These are phyloP conservation scores for Tapirus indicus DNA, from an alignment of 2,797 vertebrate genomes.

Conservation along the genomic window DNA sequence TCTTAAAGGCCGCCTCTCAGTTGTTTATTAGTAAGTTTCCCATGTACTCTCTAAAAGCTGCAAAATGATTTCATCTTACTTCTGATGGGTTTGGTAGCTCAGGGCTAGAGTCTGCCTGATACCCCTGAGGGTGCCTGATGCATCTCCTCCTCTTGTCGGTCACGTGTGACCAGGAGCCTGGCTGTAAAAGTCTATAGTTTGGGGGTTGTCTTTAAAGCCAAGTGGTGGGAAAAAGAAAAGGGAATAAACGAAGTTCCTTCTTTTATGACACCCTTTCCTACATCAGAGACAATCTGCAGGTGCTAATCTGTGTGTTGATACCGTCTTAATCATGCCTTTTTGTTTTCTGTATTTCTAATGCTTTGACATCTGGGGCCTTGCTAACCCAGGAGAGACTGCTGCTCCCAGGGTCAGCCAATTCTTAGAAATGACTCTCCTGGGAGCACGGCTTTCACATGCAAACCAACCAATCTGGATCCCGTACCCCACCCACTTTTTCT, in stretches of 20 bases:
- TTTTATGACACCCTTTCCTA: not conserved
- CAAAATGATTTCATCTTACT: not conserved
- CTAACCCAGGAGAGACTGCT: not conserved
- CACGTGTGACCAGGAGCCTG: not conserved
- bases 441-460: not conserved
- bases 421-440: not conserved
- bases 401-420: not conserved
- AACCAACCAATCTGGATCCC: not conserved
- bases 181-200: not conserved
- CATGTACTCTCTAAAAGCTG: not conserved
- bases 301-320: not conserved
- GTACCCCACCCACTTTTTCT: no score
- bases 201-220: conserved; percentile 2
- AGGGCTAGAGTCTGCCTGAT: not conserved
- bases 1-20: not conserved
- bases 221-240: not conserved
- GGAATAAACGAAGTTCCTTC: not conserved
- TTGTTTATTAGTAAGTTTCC: no score
- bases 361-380: not conserved
- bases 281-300: not conserved
- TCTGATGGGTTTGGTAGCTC: not conserved
- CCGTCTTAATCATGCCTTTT: not conserved
- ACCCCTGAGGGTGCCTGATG: not conserved
- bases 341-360: not conserved
- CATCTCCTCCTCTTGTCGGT: not conserved